These are phyloP conservation scores for Setophaga petechia DNA, from an alignment of 2,113 vertebrate genomes.

Conservation along the genomic window DNA sequence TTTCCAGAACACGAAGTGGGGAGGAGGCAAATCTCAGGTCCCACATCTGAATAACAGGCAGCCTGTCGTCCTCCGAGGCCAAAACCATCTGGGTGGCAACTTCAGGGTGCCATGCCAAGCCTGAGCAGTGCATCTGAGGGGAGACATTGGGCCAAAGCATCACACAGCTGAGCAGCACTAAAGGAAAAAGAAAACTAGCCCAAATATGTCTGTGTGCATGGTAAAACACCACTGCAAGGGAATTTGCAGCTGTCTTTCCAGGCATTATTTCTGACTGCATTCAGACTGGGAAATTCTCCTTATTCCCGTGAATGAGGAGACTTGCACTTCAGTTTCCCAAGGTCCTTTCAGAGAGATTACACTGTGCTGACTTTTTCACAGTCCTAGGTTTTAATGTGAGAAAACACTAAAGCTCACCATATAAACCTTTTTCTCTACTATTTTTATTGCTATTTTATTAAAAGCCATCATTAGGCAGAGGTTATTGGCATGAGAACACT, in stretches of 20 bases:
- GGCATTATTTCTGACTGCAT: background rate
- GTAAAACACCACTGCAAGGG: background rate
- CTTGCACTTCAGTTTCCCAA: background rate
- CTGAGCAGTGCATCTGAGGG: slow-evolving; percentile 94
- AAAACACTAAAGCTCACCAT: background rate
- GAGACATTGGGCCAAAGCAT: background rate
- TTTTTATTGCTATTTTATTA: background rate
- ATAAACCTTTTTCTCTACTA: background rate
- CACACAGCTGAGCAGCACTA: background rate
- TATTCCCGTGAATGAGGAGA: background rate
- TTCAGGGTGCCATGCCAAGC: slow-evolving; percentile 94
- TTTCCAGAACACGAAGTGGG: slow-evolving; percentile 92
- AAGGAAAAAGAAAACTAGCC: background rate
- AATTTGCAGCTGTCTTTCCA: background rate
- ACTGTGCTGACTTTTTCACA: background rate
- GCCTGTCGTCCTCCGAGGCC: slow-evolving; percentile 91
- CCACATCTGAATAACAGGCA: slow-evolving; percentile 98
- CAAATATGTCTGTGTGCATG: background rate
- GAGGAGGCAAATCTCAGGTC: slow-evolving; percentile 95
- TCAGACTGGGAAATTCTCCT: background rate
- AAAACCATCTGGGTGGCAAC: slow-evolving; percentile 94
- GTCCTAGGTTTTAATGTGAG: background rate
- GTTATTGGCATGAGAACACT: background rate
- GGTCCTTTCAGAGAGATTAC: background rate
- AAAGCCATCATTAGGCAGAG: background rate